These are phyloP conservation scores for Lampris incognitus DNA, from an alignment of 2,113 vertebrate species.

Conservation along the genomic window DNA sequence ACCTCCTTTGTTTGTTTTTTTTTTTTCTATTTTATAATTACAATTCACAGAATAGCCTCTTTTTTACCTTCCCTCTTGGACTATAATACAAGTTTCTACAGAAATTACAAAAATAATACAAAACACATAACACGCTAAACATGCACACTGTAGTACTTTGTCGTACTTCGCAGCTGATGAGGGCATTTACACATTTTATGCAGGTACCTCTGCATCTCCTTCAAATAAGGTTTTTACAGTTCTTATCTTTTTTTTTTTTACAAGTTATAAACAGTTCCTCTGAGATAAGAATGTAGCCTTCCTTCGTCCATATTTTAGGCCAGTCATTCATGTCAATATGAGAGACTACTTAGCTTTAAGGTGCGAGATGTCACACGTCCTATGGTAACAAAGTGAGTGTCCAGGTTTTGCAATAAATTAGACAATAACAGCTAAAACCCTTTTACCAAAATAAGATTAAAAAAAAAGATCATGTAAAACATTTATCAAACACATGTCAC, in stretches of 20 bases:
- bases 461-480: neutral
- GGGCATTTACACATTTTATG: conserved; percentile 84
- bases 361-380: conserved; percentile 56
- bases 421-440: conserved; percentile 22
- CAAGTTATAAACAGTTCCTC: conserved; percentile 79
- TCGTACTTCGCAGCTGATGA: conserved; percentile 63
- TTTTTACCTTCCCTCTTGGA: conserved; percentile 44
- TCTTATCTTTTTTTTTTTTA: conserved; percentile 78
- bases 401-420: conserved; percentile 70
- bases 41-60: conserved; percentile 84
- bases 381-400: conserved; percentile 18
- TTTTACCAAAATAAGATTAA: neutral
- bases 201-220: conserved; percentile 70
- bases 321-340: conserved; percentile 46
- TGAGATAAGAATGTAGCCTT: conserved; percentile 63
- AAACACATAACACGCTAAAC: conserved; percentile 68
- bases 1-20: conserved; percentile 51
- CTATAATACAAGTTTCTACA: conserved; percentile 88
- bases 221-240: conserved; percentile 77
- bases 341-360: conserved; percentile 52
- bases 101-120: conserved; percentile 77
- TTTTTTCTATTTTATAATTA: conserved; percentile 75
- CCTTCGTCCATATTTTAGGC: conserved; percentile 50
- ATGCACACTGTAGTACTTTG: conserved; percentile 58
- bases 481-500: neutral